phyloP scores from a whole-genome alignment of 2,113 vertebrate genomes.

The Andinoacara biseriatus region DNA sequence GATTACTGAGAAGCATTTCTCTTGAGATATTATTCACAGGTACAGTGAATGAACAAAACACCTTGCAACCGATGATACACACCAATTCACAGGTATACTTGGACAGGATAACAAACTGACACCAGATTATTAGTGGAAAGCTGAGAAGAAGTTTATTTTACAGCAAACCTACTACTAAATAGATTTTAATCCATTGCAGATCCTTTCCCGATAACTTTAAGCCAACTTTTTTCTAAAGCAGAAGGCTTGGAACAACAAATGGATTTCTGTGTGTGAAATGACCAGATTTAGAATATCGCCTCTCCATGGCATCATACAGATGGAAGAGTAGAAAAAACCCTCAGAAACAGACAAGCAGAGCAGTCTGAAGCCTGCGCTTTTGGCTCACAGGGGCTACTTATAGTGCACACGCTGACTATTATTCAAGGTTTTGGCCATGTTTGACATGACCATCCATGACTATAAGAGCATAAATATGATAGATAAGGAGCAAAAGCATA shows the following conservation, averaged over 20 bases:
- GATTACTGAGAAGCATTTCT: slow-evolving; percentile 28
- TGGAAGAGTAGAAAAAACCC: not conserved
- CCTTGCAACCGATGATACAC: not conserved
- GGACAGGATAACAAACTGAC: not conserved
- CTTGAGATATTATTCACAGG: not conserved
- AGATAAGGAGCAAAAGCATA: not conserved
- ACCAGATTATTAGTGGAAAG: not conserved
- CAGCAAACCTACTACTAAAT: not conserved
- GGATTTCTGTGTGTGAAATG: not conserved
- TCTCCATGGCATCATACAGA: not conserved
- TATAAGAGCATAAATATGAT: not conserved
- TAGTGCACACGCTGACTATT: not conserved
- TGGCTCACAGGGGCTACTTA: not conserved
- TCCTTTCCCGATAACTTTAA: fast-evolving
- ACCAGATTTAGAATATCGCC: not conserved
- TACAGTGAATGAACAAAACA: not conserved
- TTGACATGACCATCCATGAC: not conserved
- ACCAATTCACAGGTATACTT: not conserved
- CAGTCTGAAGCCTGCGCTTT: not conserved
- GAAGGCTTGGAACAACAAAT: not conserved
- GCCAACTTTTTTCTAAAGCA: not conserved
- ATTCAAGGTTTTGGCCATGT: not conserved
- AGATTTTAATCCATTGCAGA: not conserved
- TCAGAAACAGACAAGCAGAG: not conserved
- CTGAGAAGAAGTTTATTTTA: not conserved